Evolutionary conservation across 1,140 invertebrate genomes (phyloP).

Genomic region (Trichogramma pretiosum): DNA sequence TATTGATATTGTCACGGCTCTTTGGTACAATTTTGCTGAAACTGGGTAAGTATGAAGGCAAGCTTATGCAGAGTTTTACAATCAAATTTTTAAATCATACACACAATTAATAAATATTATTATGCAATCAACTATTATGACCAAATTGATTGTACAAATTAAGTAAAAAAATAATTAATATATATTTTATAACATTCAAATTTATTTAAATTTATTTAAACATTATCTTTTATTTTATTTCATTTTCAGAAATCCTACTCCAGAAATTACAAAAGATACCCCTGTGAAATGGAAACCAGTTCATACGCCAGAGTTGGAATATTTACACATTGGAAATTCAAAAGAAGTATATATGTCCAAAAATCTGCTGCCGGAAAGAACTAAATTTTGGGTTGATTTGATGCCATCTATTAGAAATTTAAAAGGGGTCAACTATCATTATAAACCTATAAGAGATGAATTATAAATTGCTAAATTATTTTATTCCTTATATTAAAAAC

Average conservation of each 20-base stretch:
- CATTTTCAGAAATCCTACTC: conserved; percentile 45
- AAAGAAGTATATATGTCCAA: conserved; percentile 34
- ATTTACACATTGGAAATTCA: conserved; percentile 38
- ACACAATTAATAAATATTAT: too few species aligned
- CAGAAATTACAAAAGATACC: conserved; percentile 29
- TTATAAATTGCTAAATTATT: neutral
- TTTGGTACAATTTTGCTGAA: conserved; percentile 65
- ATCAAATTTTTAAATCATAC: too few species aligned
- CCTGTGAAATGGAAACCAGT: conserved; percentile 45
- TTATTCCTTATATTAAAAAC: neutral
- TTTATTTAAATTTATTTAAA: too few species aligned
- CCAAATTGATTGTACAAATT: too few species aligned
- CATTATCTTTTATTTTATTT: conserved; percentile 12
- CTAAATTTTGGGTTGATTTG: conserved; percentile 41
- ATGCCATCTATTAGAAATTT: conserved; percentile 17
- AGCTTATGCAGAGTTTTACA: too few species aligned
- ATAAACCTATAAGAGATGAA: conserved; percentile 7
- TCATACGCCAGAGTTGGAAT: conserved; percentile 37
- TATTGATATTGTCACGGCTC: conserved; percentile 48
- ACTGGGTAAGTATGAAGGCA: conserved; percentile 49
- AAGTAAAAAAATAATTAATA: too few species aligned
- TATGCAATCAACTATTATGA: too few species aligned
- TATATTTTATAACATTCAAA: too few species aligned
- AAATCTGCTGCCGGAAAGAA: conserved; percentile 35
- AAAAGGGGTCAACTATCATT: neutral